Evolutionary conservation across 1,140 invertebrate species (phyloP), one percentile per base, ranked within the genome.

Genomic region (Macrostomum lignano): DNA sequence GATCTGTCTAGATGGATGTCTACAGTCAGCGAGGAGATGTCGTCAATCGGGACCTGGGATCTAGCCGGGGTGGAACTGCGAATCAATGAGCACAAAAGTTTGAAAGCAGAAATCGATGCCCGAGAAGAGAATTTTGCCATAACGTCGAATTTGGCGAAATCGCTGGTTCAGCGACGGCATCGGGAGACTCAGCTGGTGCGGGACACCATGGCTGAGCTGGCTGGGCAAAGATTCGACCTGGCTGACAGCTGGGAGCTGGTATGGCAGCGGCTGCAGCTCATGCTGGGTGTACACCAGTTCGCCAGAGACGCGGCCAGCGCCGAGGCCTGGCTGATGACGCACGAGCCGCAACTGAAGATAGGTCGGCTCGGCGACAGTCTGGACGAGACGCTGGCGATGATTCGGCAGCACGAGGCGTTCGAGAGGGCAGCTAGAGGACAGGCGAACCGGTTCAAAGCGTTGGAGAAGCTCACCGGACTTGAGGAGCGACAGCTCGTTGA

Each of bases 381-480:
- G 10, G 88, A 96, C 62, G 84, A 93, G 57, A 86, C 96, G 28
- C 86, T 96, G 60, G 84, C 81, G 56, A 65, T 98, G 25, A 88
- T 98, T 38, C 94, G 96, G 65, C 96, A 94, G 60, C 91, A 98
- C 56, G 88, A 98, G 64, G 84, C 86, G 36, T 98, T 98, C 62
- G 88, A 96, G 65, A 96, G 96, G 58, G 86, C 84, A 7, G 84
- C 86, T 33, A 70, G 75, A 39, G 86, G 88, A 36, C 91, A 98
- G 63, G 88, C 96, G 60, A 88, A 96, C 62, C 65, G 91, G 50
- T 98, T 98, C 65, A 72, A 74, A 58, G 88, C 88, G 41, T 67
- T 98, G 46, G 76, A 88, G 64, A 67, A 84, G 57, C 67, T 93
- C 49, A 98, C 91, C n/a, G n/a, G n/a, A n/a, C n/a, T n/a, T n/a